Evolutionary conservation across 2,113 vertebrate genomes (phyloP), one percentile per base, ranked within the genome.

Genomic region (Cyanoderma ruficeps): DNA sequence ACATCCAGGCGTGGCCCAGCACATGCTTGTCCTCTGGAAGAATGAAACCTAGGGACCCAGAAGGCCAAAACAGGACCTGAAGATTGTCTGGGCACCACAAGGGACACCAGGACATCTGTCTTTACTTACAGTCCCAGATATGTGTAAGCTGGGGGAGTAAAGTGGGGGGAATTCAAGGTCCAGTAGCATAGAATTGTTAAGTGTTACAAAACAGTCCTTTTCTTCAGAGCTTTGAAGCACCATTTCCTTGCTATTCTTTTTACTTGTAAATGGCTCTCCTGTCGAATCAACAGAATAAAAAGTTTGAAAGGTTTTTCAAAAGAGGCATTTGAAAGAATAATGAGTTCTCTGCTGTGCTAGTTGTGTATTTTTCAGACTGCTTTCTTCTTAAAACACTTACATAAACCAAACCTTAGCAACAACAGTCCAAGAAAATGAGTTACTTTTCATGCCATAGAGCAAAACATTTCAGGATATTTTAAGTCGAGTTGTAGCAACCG

Each of bases 271-370:
- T 22, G 55, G 27, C 44, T 87, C 84, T 37, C 37, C 31, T 82
- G 65, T 95, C 89, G 76, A 92, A 77, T 93, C 77, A 87, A 93
- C 30, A 94, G 56, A 93, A 90, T 70, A 19, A 77, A 70, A 94
- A 86, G 18, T 93, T 90, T 88, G 74, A 88, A 83, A 92, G 21
- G 17, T 39, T 90, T 90, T 94, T 92, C 47, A 79, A 82, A 94
- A 77, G 47, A 61, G 23, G 10, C 47, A 52, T 95, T 93, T 80
- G 68, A 88, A 86, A 83, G 76, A 93, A 74, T 93, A 71, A 83
- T 53, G 55, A 57, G 30, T 65, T 93, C 53, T 94, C 71, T 90
- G 20, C 86, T 86, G 76, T 55, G 83, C 39, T 63, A 55, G 33
- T 52, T 89, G 83, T 33, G 14, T 65, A 47, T 89, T 92, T 93